Conservation (phyloP, 1,140 invertebrate genomes). For the Laodelphax striatellus region DNA sequence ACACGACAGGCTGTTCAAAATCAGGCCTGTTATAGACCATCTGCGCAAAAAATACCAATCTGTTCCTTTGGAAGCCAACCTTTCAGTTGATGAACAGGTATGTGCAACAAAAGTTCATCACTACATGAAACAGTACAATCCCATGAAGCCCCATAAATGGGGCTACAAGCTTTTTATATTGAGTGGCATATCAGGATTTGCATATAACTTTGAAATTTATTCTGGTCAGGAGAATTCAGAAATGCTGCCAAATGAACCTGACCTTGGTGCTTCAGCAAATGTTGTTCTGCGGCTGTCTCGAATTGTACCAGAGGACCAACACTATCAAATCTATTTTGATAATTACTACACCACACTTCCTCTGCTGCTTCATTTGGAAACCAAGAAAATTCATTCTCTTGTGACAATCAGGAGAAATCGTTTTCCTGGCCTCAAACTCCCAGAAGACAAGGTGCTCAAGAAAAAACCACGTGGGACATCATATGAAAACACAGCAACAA, state of each 20-base stretch:
- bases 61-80: constrained; percentile 5
- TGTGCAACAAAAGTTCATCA: constrained; percentile 6
- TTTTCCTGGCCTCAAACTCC: constrained; percentile 16
- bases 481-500: constrained; percentile 8
- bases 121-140: constrained; percentile 21
- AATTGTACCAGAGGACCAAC: constrained; percentile 4
- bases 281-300: constrained; percentile 19
- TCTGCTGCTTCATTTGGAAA: constrained; percentile 14
- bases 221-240: constrained; percentile 11
- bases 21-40: constrained; percentile 9
- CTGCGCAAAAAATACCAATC: constrained; percentile 1
- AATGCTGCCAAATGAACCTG: constrained; percentile 10
- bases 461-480: constrained; percentile 17
- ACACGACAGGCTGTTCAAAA: constrained; percentile 11
- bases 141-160: constrained; percentile 22
- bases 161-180: constrained; percentile 20
- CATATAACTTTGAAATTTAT: constrained; percentile 21
- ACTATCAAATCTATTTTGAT: constrained; percentile 23
- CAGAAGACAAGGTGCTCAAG: constrained; percentile 16
- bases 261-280: constrained; percentile 18
- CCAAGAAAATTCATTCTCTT: constrained; percentile 16
- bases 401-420: constrained; percentile 17
- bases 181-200: constrained; percentile 14
- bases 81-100: constrained; percentile 14
- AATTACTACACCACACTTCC: constrained; percentile 22